Evolutionary conservation across 2,113 vertebrate species (phyloP).

Genomic region (Acanthochromis polyacanthus): DNA sequence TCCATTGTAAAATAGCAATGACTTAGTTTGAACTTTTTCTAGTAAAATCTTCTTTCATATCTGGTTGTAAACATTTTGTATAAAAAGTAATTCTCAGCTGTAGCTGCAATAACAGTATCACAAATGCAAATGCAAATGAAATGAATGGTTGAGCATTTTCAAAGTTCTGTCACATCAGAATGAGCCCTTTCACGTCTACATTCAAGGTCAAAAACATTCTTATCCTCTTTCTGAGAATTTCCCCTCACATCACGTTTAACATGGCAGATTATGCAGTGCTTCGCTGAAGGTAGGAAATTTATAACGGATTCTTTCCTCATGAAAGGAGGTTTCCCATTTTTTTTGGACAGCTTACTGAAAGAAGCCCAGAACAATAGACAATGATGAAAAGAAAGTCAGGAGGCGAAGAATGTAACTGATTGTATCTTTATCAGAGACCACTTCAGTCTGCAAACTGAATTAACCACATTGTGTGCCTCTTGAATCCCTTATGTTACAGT

Average conservation of each 20-base stretch:
- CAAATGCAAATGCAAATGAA: no score
- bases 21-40: background rate
- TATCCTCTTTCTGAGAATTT: background rate
- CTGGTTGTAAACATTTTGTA: no score
- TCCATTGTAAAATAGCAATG: background rate
- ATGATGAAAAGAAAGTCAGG: constrained; percentile 51
- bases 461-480: constrained; percentile 45
- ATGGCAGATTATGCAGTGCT: background rate
- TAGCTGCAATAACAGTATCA: background rate
- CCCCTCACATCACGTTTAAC: background rate
- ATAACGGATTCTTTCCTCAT: background rate
- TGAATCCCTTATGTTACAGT: constrained; percentile 45
- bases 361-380: constrained; percentile 52
- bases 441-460: constrained; percentile 53
- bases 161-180: background rate
- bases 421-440: constrained; percentile 55
- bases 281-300: background rate
- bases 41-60: background rate
- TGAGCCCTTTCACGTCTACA: background rate
- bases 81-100: background rate
- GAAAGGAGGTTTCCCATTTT: constrained; percentile 26
- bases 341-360: constrained; percentile 10
- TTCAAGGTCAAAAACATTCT: background rate
- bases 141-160: background rate
- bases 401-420: constrained; percentile 70